Evolutionary conservation across 2,113 vertebrate genomes (phyloP), one percentile per base, ranked within the genome.

Genomic region (Sinocyclocheilus anshuiensis): DNA sequence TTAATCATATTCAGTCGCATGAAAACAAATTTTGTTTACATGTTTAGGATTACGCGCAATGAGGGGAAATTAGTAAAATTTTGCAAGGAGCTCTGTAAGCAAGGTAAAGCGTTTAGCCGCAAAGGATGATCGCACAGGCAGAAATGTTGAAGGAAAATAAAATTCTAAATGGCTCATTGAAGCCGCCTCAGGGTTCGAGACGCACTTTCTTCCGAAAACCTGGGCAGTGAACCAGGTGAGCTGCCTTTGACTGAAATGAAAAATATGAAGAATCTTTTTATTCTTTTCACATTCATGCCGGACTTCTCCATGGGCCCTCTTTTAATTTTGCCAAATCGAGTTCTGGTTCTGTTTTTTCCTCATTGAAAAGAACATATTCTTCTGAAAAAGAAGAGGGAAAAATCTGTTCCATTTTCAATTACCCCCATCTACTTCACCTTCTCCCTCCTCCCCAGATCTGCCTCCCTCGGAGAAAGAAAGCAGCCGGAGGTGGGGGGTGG

Each of bases 1-100:
- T 95, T 95, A 95, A 94, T 95, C 94, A 95, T 94, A 92, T 95
- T 95, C 93, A 94, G 91, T 92, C 75, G 92, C 93, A 92, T 93
- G 93, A 94, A 94, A 95, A 93, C 93, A 93, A 93, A 93, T 92
- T 93, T 93, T 95, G 94, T 95, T 95, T 95, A 95, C 93, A 93
- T 92, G 89, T 95, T 93, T 90, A 85, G 88, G 71, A 90, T 94
- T 94, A 93, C 92, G 92, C 87, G 45, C 45, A 48, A 48, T 48
- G 45, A 48, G 45, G 11, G 84, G 84, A 92, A 90, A 91, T 4
- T 84, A 90, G 87, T 85, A 87, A 89, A 92, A 86, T 88, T 91
- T 91, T 71, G 87, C 83, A 85, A 20, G 80, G 12, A 36, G 87
- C 86, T 84, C 83, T 83, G 81, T 82, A 89, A 90, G 88, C 90